These are phyloP conservation scores for Apotomis betuletana DNA, from an alignment of 2,888 invertebrate genomes.

Conservation along the genomic window DNA sequence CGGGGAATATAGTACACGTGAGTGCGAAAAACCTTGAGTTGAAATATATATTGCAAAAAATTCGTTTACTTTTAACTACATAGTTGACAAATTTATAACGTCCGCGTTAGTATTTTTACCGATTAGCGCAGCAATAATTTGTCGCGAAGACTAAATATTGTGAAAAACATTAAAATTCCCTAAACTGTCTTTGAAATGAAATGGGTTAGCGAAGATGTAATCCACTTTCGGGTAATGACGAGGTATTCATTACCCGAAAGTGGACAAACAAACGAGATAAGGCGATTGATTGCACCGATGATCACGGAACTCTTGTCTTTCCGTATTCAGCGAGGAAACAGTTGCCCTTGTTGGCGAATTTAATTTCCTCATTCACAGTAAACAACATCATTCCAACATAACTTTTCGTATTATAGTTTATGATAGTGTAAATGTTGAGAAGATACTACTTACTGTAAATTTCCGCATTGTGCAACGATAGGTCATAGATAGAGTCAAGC, in stretches of 20 bases:
- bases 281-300: slow-evolving; percentile 9
- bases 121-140: slow-evolving; percentile 21
- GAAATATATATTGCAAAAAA: slow-evolving; percentile 7
- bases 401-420: slow-evolving; percentile 20
- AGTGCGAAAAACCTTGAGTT: not conserved
- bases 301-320: slow-evolving; percentile 38
- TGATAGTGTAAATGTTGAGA: slow-evolving; percentile 20
- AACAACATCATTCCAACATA: slow-evolving; percentile 13
- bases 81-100: slow-evolving; percentile 32
- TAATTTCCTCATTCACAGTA: slow-evolving; percentile 36
- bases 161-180: not conserved
- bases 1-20: not conserved
- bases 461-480: slow-evolving; percentile 5
- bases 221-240: not conserved
- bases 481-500: not conserved
- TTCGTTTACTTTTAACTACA: slow-evolving; percentile 9
- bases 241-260: too few relatives aligned
- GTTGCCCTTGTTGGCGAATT: slow-evolving; percentile 32
- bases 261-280: not conserved
- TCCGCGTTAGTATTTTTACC: slow-evolving; percentile 12
- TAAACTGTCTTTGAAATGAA: not conserved
- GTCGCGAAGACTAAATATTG: slow-evolving; percentile 32
- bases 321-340: slow-evolving; percentile 37
- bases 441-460: not conserved
- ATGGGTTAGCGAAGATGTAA: not conserved